These are phyloP conservation scores for Lagodon rhomboides DNA, from an alignment of 2,797 vertebrate species.

Conservation along the genomic window DNA sequence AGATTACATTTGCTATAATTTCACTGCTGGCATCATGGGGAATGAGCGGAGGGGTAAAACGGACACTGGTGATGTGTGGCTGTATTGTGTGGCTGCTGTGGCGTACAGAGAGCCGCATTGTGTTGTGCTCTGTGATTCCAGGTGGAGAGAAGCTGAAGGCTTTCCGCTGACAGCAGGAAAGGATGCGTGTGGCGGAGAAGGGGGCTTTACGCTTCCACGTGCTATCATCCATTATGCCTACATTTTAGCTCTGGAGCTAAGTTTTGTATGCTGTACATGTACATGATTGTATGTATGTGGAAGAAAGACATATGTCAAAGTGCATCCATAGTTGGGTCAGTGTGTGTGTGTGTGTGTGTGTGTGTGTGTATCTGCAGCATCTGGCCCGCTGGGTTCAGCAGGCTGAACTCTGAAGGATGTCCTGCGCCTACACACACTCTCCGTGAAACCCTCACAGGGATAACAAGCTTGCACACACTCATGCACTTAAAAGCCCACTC, in stretches of 20 bases:
- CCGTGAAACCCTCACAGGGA: conserved; percentile 65
- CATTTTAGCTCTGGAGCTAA: conserved; percentile 28
- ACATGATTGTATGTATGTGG: conserved; percentile 57
- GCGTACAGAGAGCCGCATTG: conserved; percentile 58
- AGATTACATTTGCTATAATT: conserved; percentile 31
- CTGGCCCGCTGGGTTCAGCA: conserved; percentile 67
- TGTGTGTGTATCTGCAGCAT: conserved; percentile 69
- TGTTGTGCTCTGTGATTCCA: conserved; percentile 57
- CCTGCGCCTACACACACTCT: conserved; percentile 76
- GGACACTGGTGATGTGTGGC: conserved; percentile 30
- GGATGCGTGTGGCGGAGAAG: conserved; percentile 62
- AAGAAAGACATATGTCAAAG: conserved; percentile 57
- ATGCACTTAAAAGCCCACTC: conserved; percentile 70
- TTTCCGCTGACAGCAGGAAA: conserved; percentile 63
- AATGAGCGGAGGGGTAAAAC: conserved; percentile 27
- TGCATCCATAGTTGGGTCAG: conserved; percentile 16
- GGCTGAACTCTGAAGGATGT: conserved; percentile 76
- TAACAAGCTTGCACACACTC: conserved; percentile 52
- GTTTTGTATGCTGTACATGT: conserved; percentile 34
- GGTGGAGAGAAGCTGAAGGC: conserved; percentile 56
- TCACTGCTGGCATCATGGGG: conserved; percentile 44
- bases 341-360: conserved; percentile 20
- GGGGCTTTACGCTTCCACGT: conserved; percentile 30
- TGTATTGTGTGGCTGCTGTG: conserved; percentile 31
- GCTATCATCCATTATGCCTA: conserved; percentile 66